Evolutionary conservation across 2,113 vertebrate species (phyloP).

Genomic region (Oceanites oceanicus): DNA sequence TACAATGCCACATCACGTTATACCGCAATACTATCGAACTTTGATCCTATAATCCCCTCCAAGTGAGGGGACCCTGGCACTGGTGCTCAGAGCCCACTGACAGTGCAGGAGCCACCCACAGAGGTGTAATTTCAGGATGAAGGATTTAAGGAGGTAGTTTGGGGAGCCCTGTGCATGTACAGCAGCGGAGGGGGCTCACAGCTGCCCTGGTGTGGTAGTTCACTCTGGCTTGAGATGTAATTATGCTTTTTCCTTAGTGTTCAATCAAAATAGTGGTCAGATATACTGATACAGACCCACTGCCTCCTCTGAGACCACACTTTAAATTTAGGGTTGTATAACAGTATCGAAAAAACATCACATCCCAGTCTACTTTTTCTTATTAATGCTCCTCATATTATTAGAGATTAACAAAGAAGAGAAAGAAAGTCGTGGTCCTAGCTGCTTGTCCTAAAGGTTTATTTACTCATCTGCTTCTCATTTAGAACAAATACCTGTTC

Average conservation of each 20-base stretch:
- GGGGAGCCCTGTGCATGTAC: fast-evolving
- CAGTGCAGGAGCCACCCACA: not conserved
- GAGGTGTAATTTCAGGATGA: not conserved
- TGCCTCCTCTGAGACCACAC: not conserved
- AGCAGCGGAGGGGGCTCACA: not conserved
- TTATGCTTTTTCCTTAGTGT: not conserved
- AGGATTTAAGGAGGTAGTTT: not conserved
- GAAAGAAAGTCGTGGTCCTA: not conserved
- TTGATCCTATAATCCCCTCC: not conserved
- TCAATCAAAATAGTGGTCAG: not conserved
- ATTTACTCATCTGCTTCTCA: not conserved
- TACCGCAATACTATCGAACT: not conserved
- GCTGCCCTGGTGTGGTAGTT: not conserved
- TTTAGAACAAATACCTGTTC: not conserved
- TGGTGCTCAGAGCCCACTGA: not conserved
- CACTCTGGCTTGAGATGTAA: not conserved
- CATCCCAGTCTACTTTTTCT: not conserved
- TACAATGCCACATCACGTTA: not conserved
- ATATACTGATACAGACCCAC: not conserved
- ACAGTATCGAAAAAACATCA: fast-evolving
- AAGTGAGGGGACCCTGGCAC: not conserved
- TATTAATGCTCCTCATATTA: not conserved
- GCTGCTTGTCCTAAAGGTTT: not conserved
- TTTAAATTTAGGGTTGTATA: not conserved
- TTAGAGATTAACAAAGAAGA: not conserved